A percentile compares a stretch with the other conserved stretches of the same genome.
These are phyloP conservation scores for Drosophila multiciliata DNA, from an alignment of 2,888 invertebrate genomes.

Conservation along the genomic window DNA sequence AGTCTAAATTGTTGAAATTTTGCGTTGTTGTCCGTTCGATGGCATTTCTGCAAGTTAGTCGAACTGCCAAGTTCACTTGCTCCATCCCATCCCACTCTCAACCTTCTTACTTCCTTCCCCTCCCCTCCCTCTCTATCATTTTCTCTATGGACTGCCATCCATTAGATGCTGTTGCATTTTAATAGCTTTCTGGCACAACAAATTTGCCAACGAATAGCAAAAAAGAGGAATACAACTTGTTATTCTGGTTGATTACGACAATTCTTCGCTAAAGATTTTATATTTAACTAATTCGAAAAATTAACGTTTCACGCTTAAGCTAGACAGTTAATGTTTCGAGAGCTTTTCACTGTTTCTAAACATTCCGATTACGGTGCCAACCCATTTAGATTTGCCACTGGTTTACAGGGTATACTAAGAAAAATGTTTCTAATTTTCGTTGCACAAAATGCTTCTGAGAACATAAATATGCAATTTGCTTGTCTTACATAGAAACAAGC, in stretches of 20 bases:
- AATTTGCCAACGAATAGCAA: slow-evolving; percentile 29
- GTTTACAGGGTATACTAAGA: slow-evolving; percentile 7
- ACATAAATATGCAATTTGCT: slow-evolving; percentile 75
- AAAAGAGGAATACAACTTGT: too few relatives aligned
- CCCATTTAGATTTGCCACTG: not conserved
- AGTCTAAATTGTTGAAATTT: slow-evolving; percentile 19
- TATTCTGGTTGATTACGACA: not conserved
- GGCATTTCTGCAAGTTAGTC: slow-evolving; percentile 43
- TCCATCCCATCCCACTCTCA: not conserved
- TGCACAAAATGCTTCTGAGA: slow-evolving; percentile 50
- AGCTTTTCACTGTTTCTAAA: not conserved
- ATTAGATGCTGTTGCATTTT: slow-evolving; percentile 55
- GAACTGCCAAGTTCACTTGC: slow-evolving; percentile 24
- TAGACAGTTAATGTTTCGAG: not conserved
- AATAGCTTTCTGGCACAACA: slow-evolving; percentile 59
- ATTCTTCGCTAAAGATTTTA: not conserved
- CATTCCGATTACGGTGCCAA: not conserved
- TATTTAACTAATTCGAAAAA: not conserved
- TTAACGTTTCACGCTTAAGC: not conserved
- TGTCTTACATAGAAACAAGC: slow-evolving; percentile 24
- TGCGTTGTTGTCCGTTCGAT: slow-evolving; percentile 44
- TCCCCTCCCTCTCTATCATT: not conserved
- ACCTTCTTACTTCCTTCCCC: not conserved
- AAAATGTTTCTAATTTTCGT: slow-evolving; percentile 56
- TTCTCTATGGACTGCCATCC: slow-evolving; percentile 24